These are phyloP conservation scores for Eleginops maclovinus DNA, from an alignment of 2,113 vertebrate species.

Conservation along the genomic window DNA sequence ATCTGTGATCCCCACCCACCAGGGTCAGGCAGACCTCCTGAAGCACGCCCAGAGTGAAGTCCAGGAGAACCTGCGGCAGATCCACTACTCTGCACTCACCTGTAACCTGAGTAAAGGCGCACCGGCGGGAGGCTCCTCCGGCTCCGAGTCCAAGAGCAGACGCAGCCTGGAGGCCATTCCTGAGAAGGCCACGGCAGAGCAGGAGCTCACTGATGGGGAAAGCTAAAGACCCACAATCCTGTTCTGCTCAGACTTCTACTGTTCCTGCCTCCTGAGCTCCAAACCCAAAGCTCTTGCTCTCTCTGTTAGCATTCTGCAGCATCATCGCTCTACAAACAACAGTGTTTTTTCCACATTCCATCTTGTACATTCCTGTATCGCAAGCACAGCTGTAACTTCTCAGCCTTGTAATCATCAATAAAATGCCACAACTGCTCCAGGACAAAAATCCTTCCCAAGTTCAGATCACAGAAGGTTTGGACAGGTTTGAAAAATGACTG, in stretches of 20 bases:
- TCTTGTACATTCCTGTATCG: constrained; percentile 38
- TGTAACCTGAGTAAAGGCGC: constrained; percentile 91
- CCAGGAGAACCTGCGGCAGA: constrained; percentile 96
- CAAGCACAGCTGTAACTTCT: constrained; percentile 47
- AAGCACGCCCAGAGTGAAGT: constrained; percentile 95
- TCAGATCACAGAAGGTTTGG: not conserved
- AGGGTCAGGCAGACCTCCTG: constrained; percentile 97
- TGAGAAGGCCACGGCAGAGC: constrained; percentile 85
- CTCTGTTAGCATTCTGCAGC: not conserved
- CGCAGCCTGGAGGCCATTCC: constrained; percentile 91
- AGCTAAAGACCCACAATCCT: constrained; percentile 45
- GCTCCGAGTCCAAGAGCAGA: constrained; percentile 81
- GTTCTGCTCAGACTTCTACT: constrained; percentile 11
- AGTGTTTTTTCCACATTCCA: constrained; percentile 53
- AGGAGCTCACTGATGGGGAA: constrained; percentile 87
- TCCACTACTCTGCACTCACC: constrained; percentile 92
- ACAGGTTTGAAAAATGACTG: not conserved
- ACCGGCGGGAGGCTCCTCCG: constrained; percentile 43
- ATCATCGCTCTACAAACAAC: not conserved
- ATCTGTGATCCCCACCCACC: constrained; percentile 45
- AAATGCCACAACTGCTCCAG: not conserved
- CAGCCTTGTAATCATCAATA: constrained; percentile 37
- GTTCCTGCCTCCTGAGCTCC: constrained; percentile 40
- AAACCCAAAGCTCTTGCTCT: constrained; percentile 28
- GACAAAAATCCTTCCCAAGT: constrained; percentile 4